Conservation (phyloP, 2,888 invertebrate genomes). For the Oscheius myriophilus region DNA sequence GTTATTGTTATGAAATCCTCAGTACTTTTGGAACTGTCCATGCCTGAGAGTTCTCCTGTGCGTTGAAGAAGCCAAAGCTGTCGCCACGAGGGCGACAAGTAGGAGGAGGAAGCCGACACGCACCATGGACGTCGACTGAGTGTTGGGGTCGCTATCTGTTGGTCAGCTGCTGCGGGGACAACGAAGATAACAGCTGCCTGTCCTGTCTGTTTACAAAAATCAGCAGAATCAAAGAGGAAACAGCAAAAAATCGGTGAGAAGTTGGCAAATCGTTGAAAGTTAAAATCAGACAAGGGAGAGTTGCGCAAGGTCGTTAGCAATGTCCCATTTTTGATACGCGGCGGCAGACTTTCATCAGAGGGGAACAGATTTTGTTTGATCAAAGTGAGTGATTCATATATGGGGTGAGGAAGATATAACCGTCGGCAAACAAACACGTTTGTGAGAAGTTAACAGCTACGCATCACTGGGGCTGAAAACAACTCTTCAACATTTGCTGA, state of each 20-base stretch:
- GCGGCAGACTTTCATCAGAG: too few species aligned
- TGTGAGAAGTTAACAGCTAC: too few species aligned
- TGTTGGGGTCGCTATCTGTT: conserved; percentile 12
- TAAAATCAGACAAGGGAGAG: conserved; percentile 11
- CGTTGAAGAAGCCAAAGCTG: neutral
- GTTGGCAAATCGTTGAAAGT: neutral
- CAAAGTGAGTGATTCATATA: too few species aligned
- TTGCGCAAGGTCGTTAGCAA: neutral
- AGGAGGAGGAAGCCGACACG: conserved; percentile 25
- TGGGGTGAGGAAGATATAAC: too few species aligned
- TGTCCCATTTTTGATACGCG: too few species aligned
- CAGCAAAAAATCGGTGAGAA: too few species aligned
- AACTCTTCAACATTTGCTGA: too few species aligned
- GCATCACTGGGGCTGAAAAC: too few species aligned
- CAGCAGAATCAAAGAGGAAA: too few species aligned
- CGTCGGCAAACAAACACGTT: too few species aligned
- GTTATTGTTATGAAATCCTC: neutral
- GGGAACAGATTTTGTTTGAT: too few species aligned
- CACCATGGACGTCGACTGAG: neutral
- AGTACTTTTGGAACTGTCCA: neutral
- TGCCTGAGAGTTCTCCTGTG: conserved; percentile 13
- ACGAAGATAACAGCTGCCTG: conserved; percentile 22
- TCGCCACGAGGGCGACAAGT: neutral
- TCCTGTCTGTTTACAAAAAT: conserved; percentile 21
- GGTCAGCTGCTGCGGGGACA: conserved; percentile 20